phyloP scores from a whole-genome alignment of 2,797 vertebrate species.

The Epinephelus malabaricus region DNA sequence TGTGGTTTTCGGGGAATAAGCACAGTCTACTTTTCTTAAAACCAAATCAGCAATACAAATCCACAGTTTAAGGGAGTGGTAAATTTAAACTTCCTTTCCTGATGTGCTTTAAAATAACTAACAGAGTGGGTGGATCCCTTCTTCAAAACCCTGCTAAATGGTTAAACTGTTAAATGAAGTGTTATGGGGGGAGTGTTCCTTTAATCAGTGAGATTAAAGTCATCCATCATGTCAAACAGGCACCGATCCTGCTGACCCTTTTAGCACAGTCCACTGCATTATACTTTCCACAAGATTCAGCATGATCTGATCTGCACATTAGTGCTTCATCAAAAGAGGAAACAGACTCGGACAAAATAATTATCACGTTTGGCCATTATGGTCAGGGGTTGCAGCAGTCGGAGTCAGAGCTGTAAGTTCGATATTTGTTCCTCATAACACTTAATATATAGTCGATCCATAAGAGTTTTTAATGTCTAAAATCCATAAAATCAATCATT shows the following conservation, averaged over 20 bases:
- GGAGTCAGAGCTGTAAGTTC: not conserved
- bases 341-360: slow-evolving; percentile 4
- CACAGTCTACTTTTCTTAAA: not conserved
- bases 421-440: not conserved
- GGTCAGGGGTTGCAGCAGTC: not conserved
- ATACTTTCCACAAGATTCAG: slow-evolving; percentile 32
- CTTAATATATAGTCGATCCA: not conserved
- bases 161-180: slow-evolving; percentile 69
- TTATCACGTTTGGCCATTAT: not conserved
- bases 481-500: not conserved
- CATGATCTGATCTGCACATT: slow-evolving; percentile 21
- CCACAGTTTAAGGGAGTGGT: not conserved
- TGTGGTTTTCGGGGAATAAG: slow-evolving; percentile 12
- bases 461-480: not conserved
- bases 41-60: not conserved
- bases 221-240: slow-evolving; percentile 74
- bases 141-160: slow-evolving; percentile 42
- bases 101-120: slow-evolving; percentile 17
- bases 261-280: slow-evolving; percentile 52
- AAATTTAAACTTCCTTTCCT: slow-evolving; percentile 23
- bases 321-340: slow-evolving; percentile 13
- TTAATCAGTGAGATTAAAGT: slow-evolving; percentile 78
- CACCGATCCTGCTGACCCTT: slow-evolving; percentile 54
- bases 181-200: slow-evolving; percentile 56
- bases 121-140: slow-evolving; percentile 11